Evolutionary conservation across 2,888 invertebrate species (phyloP).

Genomic region (Agapostemon virescens): DNA sequence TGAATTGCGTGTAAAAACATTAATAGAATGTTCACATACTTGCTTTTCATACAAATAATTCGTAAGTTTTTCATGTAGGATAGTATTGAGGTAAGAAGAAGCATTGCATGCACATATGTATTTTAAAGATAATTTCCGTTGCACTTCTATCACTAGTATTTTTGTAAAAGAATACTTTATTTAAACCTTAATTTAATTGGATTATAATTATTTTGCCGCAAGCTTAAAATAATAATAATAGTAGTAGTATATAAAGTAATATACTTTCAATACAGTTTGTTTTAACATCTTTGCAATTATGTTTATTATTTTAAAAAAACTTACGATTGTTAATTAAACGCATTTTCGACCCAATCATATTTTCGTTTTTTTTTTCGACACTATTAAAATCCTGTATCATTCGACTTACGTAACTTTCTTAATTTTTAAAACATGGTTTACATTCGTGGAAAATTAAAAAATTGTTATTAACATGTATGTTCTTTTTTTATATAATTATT

Average conservation of each 20-base stretch:
- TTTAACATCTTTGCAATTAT: slow-evolving; percentile 7
- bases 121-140: not conserved
- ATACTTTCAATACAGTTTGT: slow-evolving; percentile 2
- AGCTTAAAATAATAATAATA: slow-evolving; percentile 19
- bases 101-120: too few relatives aligned
- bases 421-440: not conserved
- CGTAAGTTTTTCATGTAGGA: too few relatives aligned
- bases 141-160: not conserved
- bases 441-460: not conserved
- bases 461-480: not conserved
- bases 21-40: not conserved
- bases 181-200: slow-evolving; percentile 24
- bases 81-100: too few relatives aligned
- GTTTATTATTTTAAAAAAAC: not conserved
- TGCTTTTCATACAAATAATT: not conserved
- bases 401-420: not conserved
- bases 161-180: slow-evolving; percentile 49
- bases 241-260: not conserved
- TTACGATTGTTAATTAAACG: not conserved
- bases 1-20: not conserved
- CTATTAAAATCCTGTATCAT: not conserved
- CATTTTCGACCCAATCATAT: not conserved
- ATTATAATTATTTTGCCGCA: slow-evolving; percentile 7
- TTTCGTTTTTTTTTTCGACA: not conserved
- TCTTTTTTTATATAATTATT: not conserved